Evolutionary conservation across 2,888 invertebrate species (phyloP).

Genomic region (Pollenia griseotomentosa): DNA sequence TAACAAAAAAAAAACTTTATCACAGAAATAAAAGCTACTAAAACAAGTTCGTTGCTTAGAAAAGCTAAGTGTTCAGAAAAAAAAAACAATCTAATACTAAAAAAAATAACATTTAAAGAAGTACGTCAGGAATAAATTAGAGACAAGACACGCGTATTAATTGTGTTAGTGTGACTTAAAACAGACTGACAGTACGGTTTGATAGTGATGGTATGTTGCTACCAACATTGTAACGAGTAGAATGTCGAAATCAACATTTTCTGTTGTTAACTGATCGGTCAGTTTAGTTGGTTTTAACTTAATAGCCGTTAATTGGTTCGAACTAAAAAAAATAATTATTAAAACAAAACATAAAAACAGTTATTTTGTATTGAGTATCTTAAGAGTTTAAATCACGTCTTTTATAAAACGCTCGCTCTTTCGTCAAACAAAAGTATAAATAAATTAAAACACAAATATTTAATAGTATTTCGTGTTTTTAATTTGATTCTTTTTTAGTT

Average conservation of each 20-base stretch:
- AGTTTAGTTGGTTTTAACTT: slow-evolving; percentile 21
- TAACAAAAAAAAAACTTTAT: slow-evolving; percentile 11
- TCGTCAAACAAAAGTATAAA: not conserved
- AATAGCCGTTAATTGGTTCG: slow-evolving; percentile 55
- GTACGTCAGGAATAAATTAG: not conserved
- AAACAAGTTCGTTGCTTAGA: slow-evolving; percentile 17
- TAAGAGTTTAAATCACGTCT: slow-evolving; percentile 38
- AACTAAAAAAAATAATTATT: not conserved
- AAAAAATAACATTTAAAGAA: not conserved
- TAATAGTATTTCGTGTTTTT: slow-evolving; percentile 29
- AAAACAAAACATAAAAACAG: not conserved
- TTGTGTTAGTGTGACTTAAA: too few relatives aligned
- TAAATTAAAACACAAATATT: not conserved
- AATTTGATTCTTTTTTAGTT: slow-evolving; percentile 32
- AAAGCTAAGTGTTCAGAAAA: not conserved
- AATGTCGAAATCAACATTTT: slow-evolving; percentile 52
- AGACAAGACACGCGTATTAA: not conserved
- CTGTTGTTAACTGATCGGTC: not conserved
- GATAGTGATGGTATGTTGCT: slow-evolving; percentile 3
- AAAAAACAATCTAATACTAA: not conserved
- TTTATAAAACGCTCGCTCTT: slow-evolving; percentile 25
- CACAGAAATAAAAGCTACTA: not conserved
- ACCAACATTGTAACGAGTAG: slow-evolving; percentile 39
- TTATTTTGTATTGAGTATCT: not conserved
- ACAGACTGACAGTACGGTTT: too few relatives aligned